These are phyloP conservation scores for Micoletzkya japonica DNA, from an alignment of 2,888 invertebrate species.

Conservation along the genomic window DNA sequence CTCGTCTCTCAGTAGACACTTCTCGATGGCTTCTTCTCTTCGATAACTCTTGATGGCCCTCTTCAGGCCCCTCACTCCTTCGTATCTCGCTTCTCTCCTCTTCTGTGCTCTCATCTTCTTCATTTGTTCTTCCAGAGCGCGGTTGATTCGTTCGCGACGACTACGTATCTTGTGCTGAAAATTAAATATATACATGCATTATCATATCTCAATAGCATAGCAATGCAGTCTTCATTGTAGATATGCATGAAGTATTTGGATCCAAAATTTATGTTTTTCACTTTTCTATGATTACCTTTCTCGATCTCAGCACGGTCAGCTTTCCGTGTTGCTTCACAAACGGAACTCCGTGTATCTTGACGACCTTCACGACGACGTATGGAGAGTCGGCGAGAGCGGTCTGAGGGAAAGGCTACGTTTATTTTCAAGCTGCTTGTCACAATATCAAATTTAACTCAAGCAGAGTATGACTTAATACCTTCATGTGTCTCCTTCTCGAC, in stretches of 20 bases:
- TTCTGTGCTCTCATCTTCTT: not conserved
- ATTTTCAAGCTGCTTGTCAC: too few species aligned
- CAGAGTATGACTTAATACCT: not conserved
- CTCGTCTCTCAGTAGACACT: constrained; percentile 5
- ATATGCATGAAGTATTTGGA: too few species aligned
- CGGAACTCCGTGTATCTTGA: too few species aligned
- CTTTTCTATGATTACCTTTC: too few species aligned
- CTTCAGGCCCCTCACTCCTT: not conserved
- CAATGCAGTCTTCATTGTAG: too few species aligned
- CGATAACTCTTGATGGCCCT: not conserved
- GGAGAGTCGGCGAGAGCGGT: not conserved
- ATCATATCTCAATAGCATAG: not conserved
- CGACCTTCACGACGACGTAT: too few species aligned
- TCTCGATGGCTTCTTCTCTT: constrained; percentile 1
- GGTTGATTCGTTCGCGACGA: not conserved
- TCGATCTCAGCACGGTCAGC: too few species aligned
- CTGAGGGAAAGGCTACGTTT: not conserved
- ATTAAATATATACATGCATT: not conserved
- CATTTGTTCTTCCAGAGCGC: not conserved
- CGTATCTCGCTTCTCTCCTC: not conserved
- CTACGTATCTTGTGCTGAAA: not conserved
- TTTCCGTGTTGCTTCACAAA: too few species aligned
- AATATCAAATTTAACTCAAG: too few species aligned
- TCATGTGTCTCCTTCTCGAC: not conserved
- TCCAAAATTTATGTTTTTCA: too few species aligned